These are phyloP conservation scores for Caenorhabditis panamensis DNA, from an alignment of 2,888 invertebrate genomes.

Conservation along the genomic window DNA sequence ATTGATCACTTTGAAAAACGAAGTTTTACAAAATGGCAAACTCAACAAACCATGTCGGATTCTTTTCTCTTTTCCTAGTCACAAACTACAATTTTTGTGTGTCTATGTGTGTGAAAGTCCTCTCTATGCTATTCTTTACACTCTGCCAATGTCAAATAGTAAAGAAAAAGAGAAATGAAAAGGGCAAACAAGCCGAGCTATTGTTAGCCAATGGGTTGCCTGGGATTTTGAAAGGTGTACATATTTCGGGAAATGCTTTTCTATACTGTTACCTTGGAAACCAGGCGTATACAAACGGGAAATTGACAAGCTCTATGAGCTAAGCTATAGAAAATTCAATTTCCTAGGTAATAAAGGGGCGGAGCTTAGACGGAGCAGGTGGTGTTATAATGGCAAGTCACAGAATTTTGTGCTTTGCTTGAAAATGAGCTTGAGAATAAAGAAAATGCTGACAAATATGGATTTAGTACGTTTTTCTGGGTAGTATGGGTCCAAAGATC, in stretches of 20 bases:
- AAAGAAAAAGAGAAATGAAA: conserved; percentile 6
- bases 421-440: not conserved
- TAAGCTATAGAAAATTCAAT: conserved; percentile 15
- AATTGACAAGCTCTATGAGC: conserved; percentile 17
- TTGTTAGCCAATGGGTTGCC: no score
- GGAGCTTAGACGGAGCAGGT: not conserved
- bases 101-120: conserved; percentile 7
- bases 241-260: not conserved
- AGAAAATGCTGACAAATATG: conserved; percentile 25
- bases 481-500: not conserved
- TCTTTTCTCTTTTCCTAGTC: no score
- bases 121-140: no score
- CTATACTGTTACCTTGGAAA: not conserved
- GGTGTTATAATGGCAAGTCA: conserved; percentile 4
- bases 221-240: no score
- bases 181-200: conserved; percentile 27
- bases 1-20: no score
- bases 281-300: no score
- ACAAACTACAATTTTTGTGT: conserved; percentile 28
- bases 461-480: not conserved
- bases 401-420: conserved; percentile 29
- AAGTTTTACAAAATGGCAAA: no score
- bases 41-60: no score
- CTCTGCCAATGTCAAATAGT: conserved; percentile 39
- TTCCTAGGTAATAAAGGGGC: no score